Evolutionary conservation across 2,888 invertebrate genomes (phyloP).

Genomic region (Erannis defoliaria): DNA sequence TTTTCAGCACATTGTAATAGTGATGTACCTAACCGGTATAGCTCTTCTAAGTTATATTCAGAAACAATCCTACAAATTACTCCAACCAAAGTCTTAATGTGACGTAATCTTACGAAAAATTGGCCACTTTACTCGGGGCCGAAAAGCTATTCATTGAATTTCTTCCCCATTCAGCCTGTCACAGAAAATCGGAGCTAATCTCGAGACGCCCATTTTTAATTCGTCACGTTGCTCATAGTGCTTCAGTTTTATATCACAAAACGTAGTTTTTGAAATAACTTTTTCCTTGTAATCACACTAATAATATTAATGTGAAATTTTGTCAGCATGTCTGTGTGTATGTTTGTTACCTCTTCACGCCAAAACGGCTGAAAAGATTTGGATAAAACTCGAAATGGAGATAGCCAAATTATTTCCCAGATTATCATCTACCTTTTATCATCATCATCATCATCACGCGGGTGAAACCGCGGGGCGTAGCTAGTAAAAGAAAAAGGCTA

Average conservation of each 20-base stretch:
- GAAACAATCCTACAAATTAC: conserved; percentile 37
- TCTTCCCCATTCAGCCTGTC: conserved; percentile 64
- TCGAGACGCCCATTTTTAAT: conserved; percentile 57
- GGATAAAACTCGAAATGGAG: too few relatives aligned
- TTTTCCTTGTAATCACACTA: too few relatives aligned
- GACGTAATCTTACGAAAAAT: conserved; percentile 66
- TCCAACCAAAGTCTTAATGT: conserved; percentile 56
- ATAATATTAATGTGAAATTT: too few relatives aligned
- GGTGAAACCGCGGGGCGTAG: too few relatives aligned
- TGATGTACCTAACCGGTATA: neutral
- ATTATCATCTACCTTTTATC: too few relatives aligned
- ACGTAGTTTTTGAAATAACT: neutral
- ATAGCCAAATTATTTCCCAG: too few relatives aligned
- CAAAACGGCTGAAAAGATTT: too few relatives aligned
- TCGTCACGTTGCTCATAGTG: conserved; percentile 47
- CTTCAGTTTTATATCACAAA: neutral
- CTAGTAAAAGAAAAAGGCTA: too few relatives aligned
- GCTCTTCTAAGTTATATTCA: neutral
- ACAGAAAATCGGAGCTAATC: conserved; percentile 61
- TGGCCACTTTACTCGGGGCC: conserved; percentile 61
- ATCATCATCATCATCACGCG: too few relatives aligned
- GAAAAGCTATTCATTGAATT: conserved; percentile 66
- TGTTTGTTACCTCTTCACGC: too few relatives aligned
- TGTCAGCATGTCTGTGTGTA: too few relatives aligned
- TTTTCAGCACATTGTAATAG: too few relatives aligned